phyloP scores from a whole-genome alignment of 1,140 invertebrate species.

The Pachypsylla venusta region DNA sequence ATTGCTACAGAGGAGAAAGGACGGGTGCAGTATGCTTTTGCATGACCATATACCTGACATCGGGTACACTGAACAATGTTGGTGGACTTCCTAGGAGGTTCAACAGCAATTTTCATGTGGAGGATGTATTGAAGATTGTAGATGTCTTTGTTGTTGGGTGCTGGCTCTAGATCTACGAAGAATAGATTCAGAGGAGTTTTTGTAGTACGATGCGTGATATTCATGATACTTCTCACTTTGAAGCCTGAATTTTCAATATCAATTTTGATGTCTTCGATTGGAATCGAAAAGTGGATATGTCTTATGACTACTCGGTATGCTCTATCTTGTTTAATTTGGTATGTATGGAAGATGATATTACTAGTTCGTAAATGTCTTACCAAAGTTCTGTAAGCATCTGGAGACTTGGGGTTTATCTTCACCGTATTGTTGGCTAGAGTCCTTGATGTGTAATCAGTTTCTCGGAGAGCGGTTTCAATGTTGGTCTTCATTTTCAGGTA shows the following conservation, averaged over 20 bases:
- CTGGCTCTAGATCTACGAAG: conserved; percentile 8
- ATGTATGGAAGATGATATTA: conserved; percentile 19
- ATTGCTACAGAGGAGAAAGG: too few species aligned
- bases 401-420: conserved; percentile 1
- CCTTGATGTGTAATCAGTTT: not conserved
- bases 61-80: conserved; percentile 2
- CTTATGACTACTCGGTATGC: conserved; percentile 25
- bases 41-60: too few species aligned
- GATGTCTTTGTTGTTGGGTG: conserved; percentile 14
- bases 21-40: too few species aligned
- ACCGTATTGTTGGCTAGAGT: conserved; percentile 3
- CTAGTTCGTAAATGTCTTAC: conserved; percentile 7
- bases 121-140: conserved; percentile 8
- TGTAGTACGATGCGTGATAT: not conserved
- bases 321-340: conserved; percentile 28
- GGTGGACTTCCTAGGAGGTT: conserved; percentile 8
- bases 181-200: conserved; percentile 9
- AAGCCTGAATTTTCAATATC: conserved; percentile 18
- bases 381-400: conserved; percentile 10
- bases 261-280: conserved; percentile 23
- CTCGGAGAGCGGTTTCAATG: not conserved
- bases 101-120: conserved; percentile 9
- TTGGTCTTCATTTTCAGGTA: not conserved
- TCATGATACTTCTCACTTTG: not conserved
- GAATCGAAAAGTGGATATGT: conserved; percentile 25